Percentiles rank a stretch among this genome's conserved stretches.
phyloP scores from a whole-genome alignment of 1,140 invertebrate genomes.

The Drosophila watanabei region DNA sequence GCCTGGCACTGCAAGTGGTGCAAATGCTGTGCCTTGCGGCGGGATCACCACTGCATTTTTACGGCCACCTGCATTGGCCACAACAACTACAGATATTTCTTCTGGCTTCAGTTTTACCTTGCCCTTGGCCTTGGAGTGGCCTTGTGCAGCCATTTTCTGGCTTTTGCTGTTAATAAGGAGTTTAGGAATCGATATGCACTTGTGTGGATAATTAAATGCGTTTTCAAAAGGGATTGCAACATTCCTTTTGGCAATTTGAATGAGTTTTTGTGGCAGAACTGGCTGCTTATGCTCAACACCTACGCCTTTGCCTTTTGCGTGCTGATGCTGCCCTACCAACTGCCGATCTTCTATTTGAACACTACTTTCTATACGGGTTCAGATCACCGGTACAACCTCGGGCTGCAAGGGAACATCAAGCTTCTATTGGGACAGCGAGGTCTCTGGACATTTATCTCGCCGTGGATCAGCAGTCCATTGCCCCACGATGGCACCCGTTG shows the following conservation, averaged over 20 bases:
- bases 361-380: conserved; percentile 2
- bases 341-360: conserved; percentile 14
- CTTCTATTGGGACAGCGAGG: conserved; percentile 2
- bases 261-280: conserved; percentile 1
- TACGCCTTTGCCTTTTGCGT: background rate
- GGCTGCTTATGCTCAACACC: conserved; percentile 1
- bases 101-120: conserved; percentile 92
- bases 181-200: background rate
- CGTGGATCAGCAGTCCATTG: conserved; percentile 9
- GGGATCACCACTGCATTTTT: conserved; percentile 98
- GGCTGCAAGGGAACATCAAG: background rate
- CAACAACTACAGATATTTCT: conserved; percentile 95
- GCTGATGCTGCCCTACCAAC: conserved; percentile 11
- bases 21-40: conserved; percentile 93
- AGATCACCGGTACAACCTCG: background rate
- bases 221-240: background rate
- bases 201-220: background rate
- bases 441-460: conserved; percentile 22
- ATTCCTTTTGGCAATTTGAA: background rate
- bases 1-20: conserved; percentile 96
- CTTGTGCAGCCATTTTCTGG: conserved; percentile 86
- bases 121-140: conserved; percentile 89
- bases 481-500: conserved; percentile 20
- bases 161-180: conserved; percentile 86
- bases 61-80: conserved; percentile 95